phyloP scores from a whole-genome alignment of 2,888 invertebrate genomes.

The Prionchulus punctatus region DNA sequence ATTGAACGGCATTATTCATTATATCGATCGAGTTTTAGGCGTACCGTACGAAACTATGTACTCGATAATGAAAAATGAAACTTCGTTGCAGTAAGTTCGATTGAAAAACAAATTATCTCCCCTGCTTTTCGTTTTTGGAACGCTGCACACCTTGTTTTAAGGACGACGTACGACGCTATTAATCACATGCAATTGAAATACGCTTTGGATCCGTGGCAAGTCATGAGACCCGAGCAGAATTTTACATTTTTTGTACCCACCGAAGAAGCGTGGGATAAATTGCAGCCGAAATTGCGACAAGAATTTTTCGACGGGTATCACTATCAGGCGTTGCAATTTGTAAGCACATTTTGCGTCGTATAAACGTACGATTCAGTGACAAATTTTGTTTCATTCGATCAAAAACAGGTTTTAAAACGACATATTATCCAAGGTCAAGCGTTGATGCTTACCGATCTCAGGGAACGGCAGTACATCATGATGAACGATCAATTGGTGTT shows the following conservation, averaged over 20 bases:
- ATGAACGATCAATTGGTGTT: slow-evolving; percentile 33
- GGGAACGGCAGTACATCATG: slow-evolving; percentile 26
- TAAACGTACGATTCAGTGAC: background rate
- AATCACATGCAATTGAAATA: slow-evolving; percentile 24
- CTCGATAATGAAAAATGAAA: slow-evolving; percentile 28
- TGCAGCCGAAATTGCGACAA: slow-evolving; percentile 31
- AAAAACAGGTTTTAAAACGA: slow-evolving; percentile 67
- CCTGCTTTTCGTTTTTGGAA: background rate
- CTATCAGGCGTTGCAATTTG: slow-evolving; percentile 27
- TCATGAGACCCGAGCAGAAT: slow-evolving; percentile 34
- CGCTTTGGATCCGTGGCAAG: slow-evolving; percentile 31
- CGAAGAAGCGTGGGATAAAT: slow-evolving; percentile 70
- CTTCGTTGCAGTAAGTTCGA: slow-evolving; percentile 12
- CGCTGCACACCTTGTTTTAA: slow-evolving; percentile 17
- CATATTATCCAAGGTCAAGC: slow-evolving; percentile 66
- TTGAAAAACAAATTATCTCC: too few relatives aligned
- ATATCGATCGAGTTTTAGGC: slow-evolving; percentile 31
- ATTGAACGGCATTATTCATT: slow-evolving; percentile 32
- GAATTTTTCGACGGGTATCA: slow-evolving; percentile 30
- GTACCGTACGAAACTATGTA: slow-evolving; percentile 26
- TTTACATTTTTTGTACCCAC: slow-evolving; percentile 82
- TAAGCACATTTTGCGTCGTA: slow-evolving; percentile 10
- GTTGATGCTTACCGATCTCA: slow-evolving; percentile 15
- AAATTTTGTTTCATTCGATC: background rate
- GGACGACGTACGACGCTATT: slow-evolving; percentile 24